A percentile compares a stretch with the other conserved stretches of the same genome.
Evolutionary conservation across 2,797 vertebrate species (phyloP).

Genomic region (Hafferia zeledoni): DNA sequence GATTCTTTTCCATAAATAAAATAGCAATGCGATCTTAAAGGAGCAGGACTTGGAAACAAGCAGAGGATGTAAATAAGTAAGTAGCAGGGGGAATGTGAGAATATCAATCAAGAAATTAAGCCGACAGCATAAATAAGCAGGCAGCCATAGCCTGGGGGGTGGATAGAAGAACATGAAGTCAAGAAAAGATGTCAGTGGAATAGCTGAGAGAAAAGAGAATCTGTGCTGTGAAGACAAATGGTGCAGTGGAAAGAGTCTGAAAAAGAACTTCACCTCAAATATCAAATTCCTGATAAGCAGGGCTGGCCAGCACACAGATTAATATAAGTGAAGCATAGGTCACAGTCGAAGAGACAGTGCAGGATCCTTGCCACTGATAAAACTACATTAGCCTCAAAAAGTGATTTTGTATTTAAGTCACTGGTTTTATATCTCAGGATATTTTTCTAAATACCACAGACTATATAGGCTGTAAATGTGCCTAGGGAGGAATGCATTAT

Average conservation of each 20-base stretch:
- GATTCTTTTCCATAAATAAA: slow-evolving; percentile 65
- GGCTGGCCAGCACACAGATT: slow-evolving; percentile 10
- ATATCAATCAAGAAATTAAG: slow-evolving; percentile 75
- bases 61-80: slow-evolving; percentile 69
- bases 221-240: slow-evolving; percentile 43
- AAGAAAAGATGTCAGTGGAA: slow-evolving; percentile 46
- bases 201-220: background rate
- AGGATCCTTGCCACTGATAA: slow-evolving; percentile 11
- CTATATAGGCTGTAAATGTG: slow-evolving; percentile 25
- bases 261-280: slow-evolving; percentile 3
- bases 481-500: slow-evolving; percentile 48
- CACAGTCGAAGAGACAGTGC: background rate
- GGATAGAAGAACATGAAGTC: slow-evolving; percentile 37
- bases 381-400: slow-evolving; percentile 28
- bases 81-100: slow-evolving; percentile 66
- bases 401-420: slow-evolving; percentile 1
- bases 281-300: background rate
- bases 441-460: slow-evolving; percentile 2
- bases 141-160: slow-evolving; percentile 58
- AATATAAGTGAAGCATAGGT: slow-evolving; percentile 27
- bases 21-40: slow-evolving; percentile 43
- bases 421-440: slow-evolving; percentile 14
- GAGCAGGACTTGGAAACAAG: slow-evolving; percentile 51
- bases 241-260: background rate
- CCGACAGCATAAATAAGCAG: slow-evolving; percentile 71